Conservation (phyloP, 2,888 invertebrate genomes). For the Odontocolon sp. region DNA sequence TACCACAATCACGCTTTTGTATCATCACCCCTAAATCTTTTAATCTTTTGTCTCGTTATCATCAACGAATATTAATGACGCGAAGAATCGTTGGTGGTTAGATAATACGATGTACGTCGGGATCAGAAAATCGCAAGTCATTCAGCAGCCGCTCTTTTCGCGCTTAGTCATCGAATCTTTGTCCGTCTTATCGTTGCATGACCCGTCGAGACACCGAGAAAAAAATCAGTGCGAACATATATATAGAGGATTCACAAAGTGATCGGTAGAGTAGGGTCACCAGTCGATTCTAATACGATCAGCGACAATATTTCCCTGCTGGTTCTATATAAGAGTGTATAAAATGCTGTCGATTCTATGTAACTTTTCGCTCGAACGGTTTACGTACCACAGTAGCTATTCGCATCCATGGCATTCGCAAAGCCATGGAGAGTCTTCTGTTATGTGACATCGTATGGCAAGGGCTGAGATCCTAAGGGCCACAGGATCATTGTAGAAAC, state of each 20-base stretch:
- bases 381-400: neutral
- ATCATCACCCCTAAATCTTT: neutral
- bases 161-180: constrained; percentile 56
- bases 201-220: constrained; percentile 4
- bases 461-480: constrained; percentile 63
- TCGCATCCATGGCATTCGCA: neutral
- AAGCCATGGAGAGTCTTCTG: constrained; percentile 3
- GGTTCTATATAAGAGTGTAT: neutral
- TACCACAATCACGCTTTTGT: constrained; percentile 11
- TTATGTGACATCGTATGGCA: neutral
- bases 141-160: constrained; percentile 25
- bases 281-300: constrained; percentile 40
- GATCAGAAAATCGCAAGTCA: constrained; percentile 46
- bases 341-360: constrained; percentile 5
- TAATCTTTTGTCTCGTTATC: constrained; percentile 31
- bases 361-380: constrained; percentile 2
- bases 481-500: constrained; percentile 74
- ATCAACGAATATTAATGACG: constrained; percentile 55
- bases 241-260: constrained; percentile 29
- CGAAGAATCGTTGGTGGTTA: constrained; percentile 39
- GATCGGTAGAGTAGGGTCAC: constrained; percentile 13
- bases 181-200: constrained; percentile 48
- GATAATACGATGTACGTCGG: constrained; percentile 31
- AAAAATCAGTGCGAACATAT: constrained; percentile 41
- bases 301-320: constrained; percentile 3